Base-by-base conservation (phyloP, 1,140 invertebrate species). In the Drosophila virilis region DNA sequence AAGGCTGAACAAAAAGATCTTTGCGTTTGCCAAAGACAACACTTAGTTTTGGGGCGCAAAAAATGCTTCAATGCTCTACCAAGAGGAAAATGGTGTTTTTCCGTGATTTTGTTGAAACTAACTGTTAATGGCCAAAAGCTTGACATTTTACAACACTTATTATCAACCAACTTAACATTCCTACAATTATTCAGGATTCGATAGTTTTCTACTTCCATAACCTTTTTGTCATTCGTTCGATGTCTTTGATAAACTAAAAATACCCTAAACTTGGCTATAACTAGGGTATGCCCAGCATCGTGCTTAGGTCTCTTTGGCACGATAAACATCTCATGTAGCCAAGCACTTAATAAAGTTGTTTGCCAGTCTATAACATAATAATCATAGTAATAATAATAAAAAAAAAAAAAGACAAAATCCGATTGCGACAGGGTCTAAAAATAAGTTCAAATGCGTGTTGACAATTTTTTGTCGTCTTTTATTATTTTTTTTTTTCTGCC, bases 391-490 rank as follows among this genome's bases (percentile, higher is more conserved):
- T 42, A 55, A 54, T 12, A 43, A 72, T 17, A 62, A 64, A 17
- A 62, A 48, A 64, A 62, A 78, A 58, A 43, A 55, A 52, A 55
- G 55, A 77, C 46, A 68, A 86, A 86, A 86, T 89, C 83, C 74
- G 68, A 80, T 88, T 84, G 78, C 76, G 79, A 55, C 67, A 80
- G 46, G 70, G 77, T 88, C 77, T 88, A 88, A 89, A 89, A 88
- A 88, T 88, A 88, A 67, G 70, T 89, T 89, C 70, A 88, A 80
- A 84, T 89, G 88, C 84, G 80, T 88, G 84, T 88, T 89, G 84
- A 89, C 84, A 88, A 80, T 83, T 73, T 74, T 69, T 78, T 74
- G 3, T 7, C 6, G n/a, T 42, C n/a, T 17, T 17, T 17, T 42
- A 42, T 42, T 42, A 71, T 57, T 50, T n/a, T 76, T 57, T 50